phyloP scores from a whole-genome alignment of 2,888 invertebrate genomes.

The Dioctria rufipes region DNA sequence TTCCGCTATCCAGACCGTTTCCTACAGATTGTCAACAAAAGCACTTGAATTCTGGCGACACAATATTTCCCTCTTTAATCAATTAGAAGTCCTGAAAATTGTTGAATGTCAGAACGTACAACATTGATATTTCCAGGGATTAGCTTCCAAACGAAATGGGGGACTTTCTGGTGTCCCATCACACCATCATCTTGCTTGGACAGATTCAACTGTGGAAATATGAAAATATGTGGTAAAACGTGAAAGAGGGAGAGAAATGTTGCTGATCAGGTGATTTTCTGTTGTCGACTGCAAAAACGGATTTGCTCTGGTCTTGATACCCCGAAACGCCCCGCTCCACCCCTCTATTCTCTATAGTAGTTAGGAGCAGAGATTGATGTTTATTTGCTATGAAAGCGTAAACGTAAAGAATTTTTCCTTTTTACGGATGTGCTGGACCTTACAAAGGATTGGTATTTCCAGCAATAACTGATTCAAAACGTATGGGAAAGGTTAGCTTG shows the following conservation, averaged over 20 bases:
- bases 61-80: not conserved
- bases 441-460: no score
- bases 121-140: not conserved
- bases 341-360: no score
- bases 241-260: not conserved
- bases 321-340: no score
- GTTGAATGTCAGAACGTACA: not conserved
- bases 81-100: not conserved
- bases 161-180: not conserved
- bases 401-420: no score
- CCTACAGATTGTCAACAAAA: constrained; percentile 10
- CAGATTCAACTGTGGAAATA: not conserved
- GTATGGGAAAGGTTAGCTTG: no score
- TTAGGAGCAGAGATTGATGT: no score
- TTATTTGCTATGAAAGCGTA: no score
- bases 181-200: not conserved
- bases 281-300: not conserved
- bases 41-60: not conserved
- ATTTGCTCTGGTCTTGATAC: no score
- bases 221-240: not conserved
- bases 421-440: no score
- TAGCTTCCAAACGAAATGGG: not conserved
- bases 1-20: not conserved
- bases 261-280: constrained; percentile 9
- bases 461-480: not conserved